These are phyloP conservation scores for Isotomurus palustris DNA, from an alignment of 2,888 invertebrate species.

Conservation along the genomic window DNA sequence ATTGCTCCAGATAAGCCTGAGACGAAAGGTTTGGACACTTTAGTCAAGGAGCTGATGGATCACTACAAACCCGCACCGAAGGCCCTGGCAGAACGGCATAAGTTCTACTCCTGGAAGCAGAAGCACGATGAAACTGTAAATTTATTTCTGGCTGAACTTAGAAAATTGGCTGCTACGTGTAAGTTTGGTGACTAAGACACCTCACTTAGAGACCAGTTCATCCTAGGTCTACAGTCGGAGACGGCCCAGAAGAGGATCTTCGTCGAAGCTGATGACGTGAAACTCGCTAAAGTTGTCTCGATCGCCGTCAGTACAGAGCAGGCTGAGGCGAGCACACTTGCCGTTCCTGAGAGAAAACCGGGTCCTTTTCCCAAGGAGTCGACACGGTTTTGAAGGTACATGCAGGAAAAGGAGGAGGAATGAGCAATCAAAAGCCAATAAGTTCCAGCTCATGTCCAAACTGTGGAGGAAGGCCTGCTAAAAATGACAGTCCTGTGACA, in stretches of 20 bases:
- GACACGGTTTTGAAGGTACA: no score
- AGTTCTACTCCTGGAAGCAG: conserved; percentile 14
- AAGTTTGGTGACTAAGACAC: conserved; percentile 10
- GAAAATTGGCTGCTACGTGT: conserved; percentile 9
- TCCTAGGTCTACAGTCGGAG: conserved; percentile 19
- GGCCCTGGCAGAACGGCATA: conserved; percentile 17
- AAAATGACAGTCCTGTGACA: no score
- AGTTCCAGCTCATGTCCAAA: no score
- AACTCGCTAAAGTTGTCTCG: conserved; percentile 10
- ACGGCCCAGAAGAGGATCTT: conserved; percentile 14
- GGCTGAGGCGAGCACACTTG: conserved; percentile 12
- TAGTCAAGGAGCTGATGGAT: neutral
- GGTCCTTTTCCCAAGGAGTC: no score
- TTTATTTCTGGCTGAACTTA: conserved; percentile 13
- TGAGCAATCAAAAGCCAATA: no score
- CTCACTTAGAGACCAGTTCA: conserved; percentile 16
- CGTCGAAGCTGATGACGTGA: conserved; percentile 13
- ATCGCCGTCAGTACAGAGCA: conserved; percentile 15
- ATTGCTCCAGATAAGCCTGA: neutral
- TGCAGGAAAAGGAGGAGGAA: no score
- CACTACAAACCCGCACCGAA: conserved; percentile 21
- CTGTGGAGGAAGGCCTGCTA: no score
- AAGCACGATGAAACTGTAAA: conserved; percentile 6
- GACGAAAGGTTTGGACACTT: neutral
- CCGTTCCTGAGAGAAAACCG: conserved; percentile 10